Evolutionary conservation across 2,888 invertebrate genomes (phyloP).

Genomic region (Serripes groenlandicus): DNA sequence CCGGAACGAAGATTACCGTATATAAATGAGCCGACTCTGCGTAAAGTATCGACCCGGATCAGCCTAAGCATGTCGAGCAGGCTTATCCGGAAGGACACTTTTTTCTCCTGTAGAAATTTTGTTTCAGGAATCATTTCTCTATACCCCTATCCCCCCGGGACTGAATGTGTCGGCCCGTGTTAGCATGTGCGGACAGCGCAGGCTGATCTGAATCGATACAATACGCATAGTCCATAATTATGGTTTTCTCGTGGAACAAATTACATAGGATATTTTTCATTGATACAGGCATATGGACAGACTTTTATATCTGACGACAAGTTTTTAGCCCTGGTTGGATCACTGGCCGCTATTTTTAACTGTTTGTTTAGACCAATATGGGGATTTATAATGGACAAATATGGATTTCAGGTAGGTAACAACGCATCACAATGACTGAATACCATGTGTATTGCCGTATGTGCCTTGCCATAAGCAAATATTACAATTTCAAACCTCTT

Average conservation of each 20-base stretch:
- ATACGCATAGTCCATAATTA: too few relatives aligned
- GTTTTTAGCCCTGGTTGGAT: conserved; percentile 87
- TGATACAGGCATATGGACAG: conserved; percentile 84
- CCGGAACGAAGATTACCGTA: too few relatives aligned
- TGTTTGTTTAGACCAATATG: conserved; percentile 87
- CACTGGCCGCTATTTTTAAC: conserved; percentile 87
- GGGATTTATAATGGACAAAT: conserved; percentile 86
- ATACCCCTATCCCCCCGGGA: too few relatives aligned
- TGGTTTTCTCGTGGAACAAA: too few relatives aligned
- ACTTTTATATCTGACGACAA: conserved; percentile 87
- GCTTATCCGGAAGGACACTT: background rate
- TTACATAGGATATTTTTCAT: background rate
- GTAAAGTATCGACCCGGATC: background rate
- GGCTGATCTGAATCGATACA: too few relatives aligned
- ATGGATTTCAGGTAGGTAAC: conserved; percentile 84
- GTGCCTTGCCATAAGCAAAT: too few relatives aligned
- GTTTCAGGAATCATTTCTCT: background rate
- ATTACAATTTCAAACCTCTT: too few relatives aligned
- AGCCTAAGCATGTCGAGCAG: background rate
- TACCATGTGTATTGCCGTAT: too few relatives aligned
- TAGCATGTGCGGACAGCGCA: too few relatives aligned
- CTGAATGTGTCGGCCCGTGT: too few relatives aligned
- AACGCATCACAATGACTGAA: background rate
- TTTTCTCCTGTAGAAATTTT: too few relatives aligned
- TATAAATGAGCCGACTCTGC: too few relatives aligned